A percentile compares a stretch with the other conserved stretches of the same genome.
Conservation (phyloP, 92 coral and sea anemone genomes). For the Anthopleura xanthogrammica region DNA sequence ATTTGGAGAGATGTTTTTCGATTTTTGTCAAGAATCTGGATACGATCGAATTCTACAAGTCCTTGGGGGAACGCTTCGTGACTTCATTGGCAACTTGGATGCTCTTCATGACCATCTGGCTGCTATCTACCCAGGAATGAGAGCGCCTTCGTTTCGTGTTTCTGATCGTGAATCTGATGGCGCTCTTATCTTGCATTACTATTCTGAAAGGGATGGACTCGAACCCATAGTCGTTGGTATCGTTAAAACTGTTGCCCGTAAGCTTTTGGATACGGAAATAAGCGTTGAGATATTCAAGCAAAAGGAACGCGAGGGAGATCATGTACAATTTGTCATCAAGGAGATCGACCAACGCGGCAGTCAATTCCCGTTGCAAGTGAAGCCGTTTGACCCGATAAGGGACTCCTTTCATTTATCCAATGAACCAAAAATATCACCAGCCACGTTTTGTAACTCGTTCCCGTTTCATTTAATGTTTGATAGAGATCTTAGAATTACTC, state of each 20-base stretch:
- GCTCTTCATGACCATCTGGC: slow-evolving; percentile 88
- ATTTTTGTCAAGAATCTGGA: slow-evolving; percentile 88
- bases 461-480: slow-evolving; percentile 91
- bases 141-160: slow-evolving; percentile 91
- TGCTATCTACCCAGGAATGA: slow-evolving; percentile 81
- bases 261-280: slow-evolving; percentile 81
- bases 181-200: slow-evolving; percentile 83
- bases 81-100: slow-evolving; percentile 81
- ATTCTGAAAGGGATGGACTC: slow-evolving; percentile 80
- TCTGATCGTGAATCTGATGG: slow-evolving; percentile 78
- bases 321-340: slow-evolving; percentile 82
- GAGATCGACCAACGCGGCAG: slow-evolving; percentile 50
- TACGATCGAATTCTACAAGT: slow-evolving; percentile 85
- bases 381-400: slow-evolving; percentile 52
- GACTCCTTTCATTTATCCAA: slow-evolving; percentile 46
- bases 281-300: slow-evolving; percentile 56
- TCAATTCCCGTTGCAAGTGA: slow-evolving; percentile 38
- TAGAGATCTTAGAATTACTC: slow-evolving; percentile 58
- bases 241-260: slow-evolving; percentile 77
- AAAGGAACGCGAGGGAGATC: slow-evolving; percentile 60
- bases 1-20: slow-evolving; percentile 88
- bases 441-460: slow-evolving; percentile 75
- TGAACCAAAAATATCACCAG: slow-evolving; percentile 88
- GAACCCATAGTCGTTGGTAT: slow-evolving; percentile 87
- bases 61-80: slow-evolving; percentile 81